Conservation (phyloP, 35 echinoderm and acorn worm species). For the Stichopus chloronotus region DNA sequence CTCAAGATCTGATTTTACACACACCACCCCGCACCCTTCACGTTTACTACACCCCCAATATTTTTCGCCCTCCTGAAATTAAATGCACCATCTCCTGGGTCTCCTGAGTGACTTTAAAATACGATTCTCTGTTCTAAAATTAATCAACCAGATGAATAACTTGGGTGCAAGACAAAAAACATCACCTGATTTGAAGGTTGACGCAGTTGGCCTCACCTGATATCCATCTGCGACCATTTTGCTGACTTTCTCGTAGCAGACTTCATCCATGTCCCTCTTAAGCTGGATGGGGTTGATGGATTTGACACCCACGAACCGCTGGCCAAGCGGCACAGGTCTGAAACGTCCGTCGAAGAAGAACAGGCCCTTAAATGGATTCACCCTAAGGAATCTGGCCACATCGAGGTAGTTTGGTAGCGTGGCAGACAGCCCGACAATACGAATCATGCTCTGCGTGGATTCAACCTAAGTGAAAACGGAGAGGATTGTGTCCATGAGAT, state of each 20-base stretch:
- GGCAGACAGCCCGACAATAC: conserved; percentile 91
- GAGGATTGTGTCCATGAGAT: background rate
- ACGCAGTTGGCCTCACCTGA: conserved; percentile 58
- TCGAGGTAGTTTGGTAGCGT: conserved; percentile 96
- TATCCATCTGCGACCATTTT: conserved; percentile 76
- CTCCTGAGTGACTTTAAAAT: no score
- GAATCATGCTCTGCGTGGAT: conserved; percentile 90
- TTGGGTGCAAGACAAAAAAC: no score
- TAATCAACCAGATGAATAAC: no score
- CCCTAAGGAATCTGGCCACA: conserved; percentile 86
- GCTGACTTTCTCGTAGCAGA: conserved; percentile 96
- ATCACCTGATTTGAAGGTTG: no score
- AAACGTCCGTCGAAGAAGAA: conserved; percentile 99
- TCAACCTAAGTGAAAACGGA: conserved; percentile 75
- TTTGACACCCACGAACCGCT: conserved; percentile 92
- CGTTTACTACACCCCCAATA: background rate
- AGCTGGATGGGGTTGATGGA: conserved; percentile 84
- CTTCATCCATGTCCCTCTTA: conserved; percentile 84
- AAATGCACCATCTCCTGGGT: no score
- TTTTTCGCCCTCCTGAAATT: no score
- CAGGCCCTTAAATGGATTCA: conserved; percentile 84
- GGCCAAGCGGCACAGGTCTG: conserved; percentile 81
- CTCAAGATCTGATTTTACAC: no score
- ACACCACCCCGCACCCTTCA: background rate
- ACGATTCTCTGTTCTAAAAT: no score